These are phyloP conservation scores for Spea bombifrons DNA, from an alignment of 2,113 vertebrate species.

Conservation along the genomic window DNA sequence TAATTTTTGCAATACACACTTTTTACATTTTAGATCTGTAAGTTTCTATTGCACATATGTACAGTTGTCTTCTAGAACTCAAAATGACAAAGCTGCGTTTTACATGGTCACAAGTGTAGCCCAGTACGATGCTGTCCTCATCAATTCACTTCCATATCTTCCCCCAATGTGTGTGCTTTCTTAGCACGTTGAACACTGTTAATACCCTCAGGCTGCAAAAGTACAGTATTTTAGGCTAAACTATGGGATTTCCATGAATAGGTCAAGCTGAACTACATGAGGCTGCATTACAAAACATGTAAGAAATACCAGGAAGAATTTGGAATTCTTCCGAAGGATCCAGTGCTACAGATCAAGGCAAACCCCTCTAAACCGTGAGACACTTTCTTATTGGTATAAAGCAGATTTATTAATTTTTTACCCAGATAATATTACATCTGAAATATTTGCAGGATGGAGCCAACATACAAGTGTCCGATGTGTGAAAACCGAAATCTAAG, in stretches of 20 bases:
- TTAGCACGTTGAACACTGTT: too few species aligned
- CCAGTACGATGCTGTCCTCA: too few species aligned
- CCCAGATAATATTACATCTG: background rate
- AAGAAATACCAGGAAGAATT: constrained; percentile 79
- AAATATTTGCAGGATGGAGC: constrained; percentile 58
- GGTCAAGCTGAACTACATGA: constrained; percentile 76
- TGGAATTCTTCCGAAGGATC: constrained; percentile 67
- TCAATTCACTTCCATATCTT: too few species aligned
- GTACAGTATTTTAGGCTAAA: too few species aligned
- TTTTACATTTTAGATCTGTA: too few species aligned
- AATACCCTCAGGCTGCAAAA: too few species aligned
- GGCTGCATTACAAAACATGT: constrained; percentile 78
- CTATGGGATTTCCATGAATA: constrained; percentile 46
- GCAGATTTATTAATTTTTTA: background rate
- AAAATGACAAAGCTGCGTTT: too few species aligned
- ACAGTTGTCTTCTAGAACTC: too few species aligned
- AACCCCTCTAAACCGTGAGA: background rate
- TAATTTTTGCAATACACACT: too few species aligned
- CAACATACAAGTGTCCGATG: constrained; percentile 75
- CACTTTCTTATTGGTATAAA: background rate
- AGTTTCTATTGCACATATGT: too few species aligned
- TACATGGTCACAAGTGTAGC: too few species aligned
- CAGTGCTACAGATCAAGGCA: constrained; percentile 46
- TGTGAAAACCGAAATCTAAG: constrained; percentile 76
- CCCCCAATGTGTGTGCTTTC: too few species aligned